Evolutionary conservation across 1,140 invertebrate species (phyloP), one percentile per base, ranked within the genome.

Genomic region (Heliothis virescens): DNA sequence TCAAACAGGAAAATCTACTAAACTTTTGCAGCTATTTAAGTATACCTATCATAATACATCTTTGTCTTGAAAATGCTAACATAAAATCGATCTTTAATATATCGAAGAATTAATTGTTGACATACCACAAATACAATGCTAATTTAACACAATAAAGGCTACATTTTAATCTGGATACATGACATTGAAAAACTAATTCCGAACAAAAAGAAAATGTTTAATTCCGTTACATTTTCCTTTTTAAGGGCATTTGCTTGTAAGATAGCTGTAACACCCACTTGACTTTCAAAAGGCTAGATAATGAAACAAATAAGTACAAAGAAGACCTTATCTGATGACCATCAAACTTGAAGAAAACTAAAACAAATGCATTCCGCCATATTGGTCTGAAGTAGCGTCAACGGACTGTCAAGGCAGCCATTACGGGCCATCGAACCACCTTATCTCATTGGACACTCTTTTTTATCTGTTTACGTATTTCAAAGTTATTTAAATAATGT

Each of bases 271-370:
- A 50, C 18, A 48, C 18, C 47, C 47, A 69, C 65, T 71, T 71
- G 67, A 71, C 67, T 71, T 71, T 71, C 48, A 69, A 69, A 69
- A 48, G 7, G 18, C 48, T 67, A 67, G 63, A 65, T 67, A 67
- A 16, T 16, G 41, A 48, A 48, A 13, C 62, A 65, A 48, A 67
- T 71, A 41, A 9, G 3, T 41, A 53, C 67, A 15, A 63, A 2
- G 4, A 9, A 71, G 21, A 10, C 13, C 7, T 53, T 71, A 71
- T 71, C 67, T 29, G 16, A 13, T 53, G 67, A n/a, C 67, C 67
- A 71, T 71, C 67, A 53, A 18, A 67, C 67, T 41, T 52, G 21
- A 71, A 71, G 67, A 29, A 29, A 34, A 29, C 16, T 71, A 52
- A 71, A 71, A 71, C 67, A 71, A 53, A 71, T 53, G 67, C 11